phyloP scores from a whole-genome alignment of 2,797 vertebrate species.

The Malacoctenus gilli region DNA sequence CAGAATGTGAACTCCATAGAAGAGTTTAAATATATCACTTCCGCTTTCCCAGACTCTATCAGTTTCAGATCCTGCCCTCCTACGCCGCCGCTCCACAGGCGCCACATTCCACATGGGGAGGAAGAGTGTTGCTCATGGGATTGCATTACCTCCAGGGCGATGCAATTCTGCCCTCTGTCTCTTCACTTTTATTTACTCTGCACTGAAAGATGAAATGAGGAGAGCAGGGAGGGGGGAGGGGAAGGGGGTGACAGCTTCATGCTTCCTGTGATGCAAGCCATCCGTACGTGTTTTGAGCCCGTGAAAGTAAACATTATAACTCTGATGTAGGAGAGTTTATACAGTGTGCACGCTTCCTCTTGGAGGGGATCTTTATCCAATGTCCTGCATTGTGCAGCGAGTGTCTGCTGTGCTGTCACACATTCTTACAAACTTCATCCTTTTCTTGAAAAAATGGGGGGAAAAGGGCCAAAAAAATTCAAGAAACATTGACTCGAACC shows the following conservation, averaged over 20 bases:
- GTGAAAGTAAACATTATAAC: slow-evolving; percentile 66
- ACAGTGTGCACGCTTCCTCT: slow-evolving; percentile 59
- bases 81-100: slow-evolving; percentile 56
- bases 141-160: slow-evolving; percentile 52
- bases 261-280: slow-evolving; percentile 67
- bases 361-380: slow-evolving; percentile 58
- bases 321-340: slow-evolving; percentile 71
- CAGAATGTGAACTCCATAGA: slow-evolving; percentile 25
- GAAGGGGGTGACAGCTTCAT: slow-evolving; percentile 52
- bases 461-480: slow-evolving; percentile 74
- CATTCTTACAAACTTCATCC: too few relatives aligned
- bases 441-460: slow-evolving; percentile 26
- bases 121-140: slow-evolving; percentile 51
- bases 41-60: slow-evolving; percentile 50
- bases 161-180: slow-evolving; percentile 58
- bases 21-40: slow-evolving; percentile 60
- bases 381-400: slow-evolving; percentile 48
- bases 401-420: slow-evolving; percentile 76
- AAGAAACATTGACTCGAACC: slow-evolving; percentile 63
- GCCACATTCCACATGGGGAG: slow-evolving; percentile 64
- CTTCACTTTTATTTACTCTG: slow-evolving; percentile 60
- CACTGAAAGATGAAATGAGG: slow-evolving; percentile 55
- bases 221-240: slow-evolving; percentile 3
- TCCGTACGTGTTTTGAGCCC: slow-evolving; percentile 49
- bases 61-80: slow-evolving; percentile 58